Conservation (phyloP, 2,888 invertebrate genomes). For the Pachycephus smyrnensis region DNA sequence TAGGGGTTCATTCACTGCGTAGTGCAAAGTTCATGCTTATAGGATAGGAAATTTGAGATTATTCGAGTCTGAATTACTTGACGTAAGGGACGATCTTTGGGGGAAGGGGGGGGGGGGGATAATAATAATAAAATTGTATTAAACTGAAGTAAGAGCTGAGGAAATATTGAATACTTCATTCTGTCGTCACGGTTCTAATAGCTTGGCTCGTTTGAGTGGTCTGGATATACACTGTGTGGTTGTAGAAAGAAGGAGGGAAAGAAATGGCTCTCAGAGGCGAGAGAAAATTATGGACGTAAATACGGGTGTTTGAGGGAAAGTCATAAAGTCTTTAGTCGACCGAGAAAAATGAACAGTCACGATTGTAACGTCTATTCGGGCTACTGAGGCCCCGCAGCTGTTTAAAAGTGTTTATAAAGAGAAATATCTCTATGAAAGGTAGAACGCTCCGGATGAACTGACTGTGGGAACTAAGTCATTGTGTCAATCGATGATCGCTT, state of each 20-base stretch:
- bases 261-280: not conserved
- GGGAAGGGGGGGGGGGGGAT: not conserved
- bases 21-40: not conserved
- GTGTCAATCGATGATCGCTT: constrained; percentile 11
- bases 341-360: not conserved
- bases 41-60: not conserved
- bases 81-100: not conserved
- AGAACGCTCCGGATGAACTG: constrained; percentile 7
- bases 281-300: not conserved
- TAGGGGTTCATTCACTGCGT: not conserved
- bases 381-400: not conserved
- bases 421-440: constrained; percentile 21
- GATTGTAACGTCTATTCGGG: not conserved
- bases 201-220: not conserved
- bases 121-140: not conserved
- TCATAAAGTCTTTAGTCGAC: not conserved
- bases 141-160: not conserved
- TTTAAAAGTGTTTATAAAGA: not conserved
- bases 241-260: not conserved
- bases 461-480: constrained; percentile 25
- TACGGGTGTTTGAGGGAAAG: not conserved
- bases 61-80: not conserved
- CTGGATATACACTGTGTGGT: not conserved
- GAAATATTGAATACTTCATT: not conserved
- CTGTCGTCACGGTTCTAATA: not conserved